Base-by-base conservation (phyloP, 1,140 invertebrate species). In the Meteorus sp. region DNA sequence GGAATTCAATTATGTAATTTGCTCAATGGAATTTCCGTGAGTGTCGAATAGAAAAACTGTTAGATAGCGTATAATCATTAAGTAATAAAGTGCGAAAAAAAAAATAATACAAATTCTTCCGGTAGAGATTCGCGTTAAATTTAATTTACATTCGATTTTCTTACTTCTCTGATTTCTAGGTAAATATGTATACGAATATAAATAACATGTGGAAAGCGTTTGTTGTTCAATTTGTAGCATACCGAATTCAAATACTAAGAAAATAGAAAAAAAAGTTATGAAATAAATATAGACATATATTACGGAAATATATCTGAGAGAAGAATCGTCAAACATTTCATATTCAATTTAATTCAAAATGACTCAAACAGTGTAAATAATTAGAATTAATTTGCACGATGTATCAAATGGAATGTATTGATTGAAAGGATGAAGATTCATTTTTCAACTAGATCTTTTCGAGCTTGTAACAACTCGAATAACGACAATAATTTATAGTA, bases 341-440 rank as follows among this genome's bases (percentile, higher is more conserved):
- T n/a, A 13, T 39, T 39, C 13, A 39, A 39, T 3, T n/a, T 11
- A 39, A n/a, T n/a, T 20, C n/a, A 31, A 52, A 59, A 54, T 48
- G 35, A 54, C 41, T 48, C 39, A 27, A 47, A 33, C 0, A 59
- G 44, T 43, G 25, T 39, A 57, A 29, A 44, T 69, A 72, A 71
- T 68, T 73, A 74, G 72, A 74, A 64, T 68, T 70, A 74, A 60
- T 73, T 72, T 76, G 70, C 72, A 77, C 73, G 73, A 73, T 69
- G 64, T 72, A 68, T 57, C 64, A 66, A 73, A 72, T 72, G 76
- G 77, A 79, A 79, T 79, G 77, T 79, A 67, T 68, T 68, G 68
- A 66, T 72, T 76, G n/a, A n/a, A n/a, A n/a, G n/a, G n/a, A n/a
- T n/a, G n/a, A n/a, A n/a, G n/a, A n/a, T n/a, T n/a, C n/a, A n/a